Conservation (phyloP, 2,797 vertebrate species). For the Acropternis orthonyx region DNA sequence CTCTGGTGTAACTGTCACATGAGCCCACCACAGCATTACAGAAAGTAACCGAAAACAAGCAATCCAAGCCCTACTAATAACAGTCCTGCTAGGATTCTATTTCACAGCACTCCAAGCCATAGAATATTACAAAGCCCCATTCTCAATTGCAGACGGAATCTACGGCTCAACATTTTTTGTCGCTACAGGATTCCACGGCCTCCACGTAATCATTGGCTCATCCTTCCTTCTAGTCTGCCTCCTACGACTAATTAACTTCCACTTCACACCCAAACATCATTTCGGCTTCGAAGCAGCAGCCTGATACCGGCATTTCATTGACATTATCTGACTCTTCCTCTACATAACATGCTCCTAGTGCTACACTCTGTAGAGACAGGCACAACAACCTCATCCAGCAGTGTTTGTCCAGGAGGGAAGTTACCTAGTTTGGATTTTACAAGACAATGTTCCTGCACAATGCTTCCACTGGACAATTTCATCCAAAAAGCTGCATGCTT, state of each 20-base stretch:
- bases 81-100: background rate
- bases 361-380: background rate
- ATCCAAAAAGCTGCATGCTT: background rate
- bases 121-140: constrained; percentile 62
- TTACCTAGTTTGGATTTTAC: background rate
- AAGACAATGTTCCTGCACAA: background rate
- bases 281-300: constrained; percentile 59
- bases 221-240: background rate
- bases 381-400: background rate
- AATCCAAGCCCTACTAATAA: background rate
- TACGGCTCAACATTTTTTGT: constrained; percentile 65
- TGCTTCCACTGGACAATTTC: background rate
- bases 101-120: background rate
- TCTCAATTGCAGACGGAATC: background rate
- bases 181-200: constrained; percentile 61
- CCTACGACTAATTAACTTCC: background rate
- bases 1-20: background rate
- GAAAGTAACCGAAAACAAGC: constrained; percentile 1
- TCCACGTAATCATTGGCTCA: constrained; percentile 42
- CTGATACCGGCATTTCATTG: constrained; percentile 67
- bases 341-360: constrained; percentile 21
- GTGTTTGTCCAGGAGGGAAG: background rate
- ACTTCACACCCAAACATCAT: constrained; percentile 32
- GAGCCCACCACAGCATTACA: constrained; percentile 43
- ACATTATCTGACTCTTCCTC: constrained; percentile 44